phyloP scores from a whole-genome alignment of 2,797 vertebrate genomes.

The Erethizon dorsatum region DNA sequence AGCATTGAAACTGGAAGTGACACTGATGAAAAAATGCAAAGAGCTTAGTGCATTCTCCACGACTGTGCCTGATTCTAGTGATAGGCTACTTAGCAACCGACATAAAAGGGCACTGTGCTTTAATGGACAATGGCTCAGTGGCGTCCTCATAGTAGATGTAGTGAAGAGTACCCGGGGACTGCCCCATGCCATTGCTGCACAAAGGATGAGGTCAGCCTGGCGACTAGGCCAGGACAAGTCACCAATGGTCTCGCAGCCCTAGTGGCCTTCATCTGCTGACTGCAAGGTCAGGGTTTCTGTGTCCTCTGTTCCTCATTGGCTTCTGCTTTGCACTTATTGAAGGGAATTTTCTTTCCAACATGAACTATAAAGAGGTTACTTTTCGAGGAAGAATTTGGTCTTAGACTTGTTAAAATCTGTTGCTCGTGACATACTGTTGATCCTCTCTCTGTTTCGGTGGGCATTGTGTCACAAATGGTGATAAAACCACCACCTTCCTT shows the following conservation, averaged over 20 bases:
- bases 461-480: not conserved
- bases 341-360: not conserved
- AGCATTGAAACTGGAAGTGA: not conserved
- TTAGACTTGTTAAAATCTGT: not conserved
- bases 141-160: not conserved
- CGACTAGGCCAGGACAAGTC: fast-evolving
- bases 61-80: not conserved
- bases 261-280: too few species aligned
- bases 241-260: too few species aligned
- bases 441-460: not conserved
- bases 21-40: not conserved
- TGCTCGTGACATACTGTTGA: not conserved
- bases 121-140: not conserved
- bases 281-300: too few species aligned
- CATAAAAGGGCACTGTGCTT: not conserved
- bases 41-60: fast-evolving
- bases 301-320: not conserved
- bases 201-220: not conserved
- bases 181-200: not conserved
- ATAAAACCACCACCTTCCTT: not conserved
- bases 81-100: fast-evolving
- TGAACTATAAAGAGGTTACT: not conserved
- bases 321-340: not conserved
- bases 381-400: not conserved
- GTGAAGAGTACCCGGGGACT: not conserved